Conservation (phyloP, 2,797 vertebrate species). For the Falco peregrinus region DNA sequence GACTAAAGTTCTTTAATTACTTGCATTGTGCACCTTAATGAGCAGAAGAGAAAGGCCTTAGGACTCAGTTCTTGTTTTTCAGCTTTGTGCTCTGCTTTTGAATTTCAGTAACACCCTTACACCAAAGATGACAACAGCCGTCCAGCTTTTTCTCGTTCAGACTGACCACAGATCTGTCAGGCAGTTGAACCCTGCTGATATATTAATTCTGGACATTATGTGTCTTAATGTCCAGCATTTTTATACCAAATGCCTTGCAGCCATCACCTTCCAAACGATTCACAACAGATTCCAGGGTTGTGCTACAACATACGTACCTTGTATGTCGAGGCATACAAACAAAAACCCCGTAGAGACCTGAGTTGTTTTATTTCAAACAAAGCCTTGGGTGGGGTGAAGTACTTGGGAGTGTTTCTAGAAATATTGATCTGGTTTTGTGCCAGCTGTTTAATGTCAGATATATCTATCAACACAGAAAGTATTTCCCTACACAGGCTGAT, state of each 20-base stretch:
- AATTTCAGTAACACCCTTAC: neutral
- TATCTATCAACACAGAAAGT: neutral
- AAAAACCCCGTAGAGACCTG: neutral
- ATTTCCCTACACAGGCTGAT: neutral
- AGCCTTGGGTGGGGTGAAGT: neutral
- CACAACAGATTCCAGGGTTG: neutral
- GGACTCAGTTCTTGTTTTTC: neutral
- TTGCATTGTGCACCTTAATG: neutral
- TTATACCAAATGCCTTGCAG: neutral
- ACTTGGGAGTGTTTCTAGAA: neutral
- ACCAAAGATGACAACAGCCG: neutral
- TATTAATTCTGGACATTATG: fast-evolving
- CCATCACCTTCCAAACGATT: fast-evolving
- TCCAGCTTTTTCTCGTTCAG: neutral
- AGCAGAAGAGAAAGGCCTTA: neutral
- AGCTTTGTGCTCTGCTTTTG: neutral
- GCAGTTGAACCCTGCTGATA: neutral
- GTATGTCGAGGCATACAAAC: fast-evolving
- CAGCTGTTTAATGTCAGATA: neutral
- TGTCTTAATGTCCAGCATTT: neutral
- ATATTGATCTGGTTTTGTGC: neutral
- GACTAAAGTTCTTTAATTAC: neutral
- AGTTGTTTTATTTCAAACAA: neutral
- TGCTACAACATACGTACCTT: fast-evolving
- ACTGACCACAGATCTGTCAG: fast-evolving